Evolutionary conservation across 2,888 invertebrate genomes (phyloP), one percentile per base, ranked within the genome.

Genomic region (Meliscaeva auricollis): DNA sequence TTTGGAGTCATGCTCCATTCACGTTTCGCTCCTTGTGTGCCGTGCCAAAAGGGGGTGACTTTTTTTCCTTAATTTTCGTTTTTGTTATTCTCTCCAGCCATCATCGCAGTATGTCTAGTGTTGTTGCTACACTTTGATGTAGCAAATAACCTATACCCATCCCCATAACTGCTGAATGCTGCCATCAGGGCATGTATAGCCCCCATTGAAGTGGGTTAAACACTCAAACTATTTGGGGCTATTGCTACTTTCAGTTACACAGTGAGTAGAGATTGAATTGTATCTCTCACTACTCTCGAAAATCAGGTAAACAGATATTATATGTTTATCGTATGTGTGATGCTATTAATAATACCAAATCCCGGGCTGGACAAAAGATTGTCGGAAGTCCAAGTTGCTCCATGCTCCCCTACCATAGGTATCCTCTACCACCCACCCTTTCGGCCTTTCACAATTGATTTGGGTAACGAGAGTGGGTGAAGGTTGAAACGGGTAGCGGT

Each of bases 231-330:
- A 62, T 41, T 54, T 56, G 30, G 52, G 62, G 41, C 74, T 60
- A 58, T 54, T 70, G 64, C 41, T 70, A 50, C 54, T 72, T 74
- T 52, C 70, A 66, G 50, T 35, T 58, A 54, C 56, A 62, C 69
- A 69, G 20, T 48, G 54, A 46, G 66, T 38, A 35, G 66, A 81
- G 85, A 85, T 81, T 77, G 62, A 76, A 76, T 72, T 81, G 68
- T 81, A 76, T 77, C 68, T 81, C 72, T 77, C 74, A 54, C 68
- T 26, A 80, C 73, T 80, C 76, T 69, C 60, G 72, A 52, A 76
- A 76, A 46, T 46, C 66, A 77, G 80, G 84, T 80, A 80, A 85
- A 76, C 68, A 81, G 73, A 73, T 81, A 76, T 81, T 80, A 60
- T 76, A 85, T 76, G 68, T 66, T 48, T 72, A 79, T 66, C 75